Evolutionary conservation across 2,797 vertebrate species (phyloP), one percentile per base, ranked within the genome.

Genomic region (Hapalemur alaotrensis): DNA sequence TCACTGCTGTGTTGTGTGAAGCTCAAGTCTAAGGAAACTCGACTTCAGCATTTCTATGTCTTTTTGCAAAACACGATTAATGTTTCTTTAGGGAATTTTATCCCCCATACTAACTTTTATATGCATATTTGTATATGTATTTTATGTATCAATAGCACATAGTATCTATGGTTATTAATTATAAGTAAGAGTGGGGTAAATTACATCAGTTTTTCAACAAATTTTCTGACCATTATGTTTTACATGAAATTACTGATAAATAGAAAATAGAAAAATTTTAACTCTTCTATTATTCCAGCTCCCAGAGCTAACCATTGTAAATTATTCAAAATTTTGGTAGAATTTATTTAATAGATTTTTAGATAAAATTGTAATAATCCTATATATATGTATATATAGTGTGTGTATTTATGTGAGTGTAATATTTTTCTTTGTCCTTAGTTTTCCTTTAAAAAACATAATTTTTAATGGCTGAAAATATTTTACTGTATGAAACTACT

Each of bases 401-500:
- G 1, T 48, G 9, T 41, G 2, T 54, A 54, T 88, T 67, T 95
- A 32, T 80, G 1, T 63, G 48, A 57, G 7, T 57, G 7, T 61
- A 70, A 25, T 73, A 61, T 89, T 89, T 89, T 94, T 91, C 52
- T 86, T 96, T 75, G 43, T 93, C 22, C 25, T 95, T 86, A 89
- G 78, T 2, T 46, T 95, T 83, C 87, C 43, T 91, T 89, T 38
- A 22, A 57, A 84, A 41, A 78, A 35, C 13, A 46, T 61, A 50
- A 89, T 84, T 95, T 93, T 95, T 95, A 94, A 91, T 89, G 35
- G 38, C 79, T 96, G 57, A 87, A 94, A 94, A 80, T 32, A 57
- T 87, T 92, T 13, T 38, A 83, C 69, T 63, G 7, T 84, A 61
- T 67, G 79, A 94, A 93, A 93, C 48, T 83, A 86, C 10, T 14